These are phyloP conservation scores for Noctua janthina DNA, from an alignment of 2,888 invertebrate species.

Conservation along the genomic window DNA sequence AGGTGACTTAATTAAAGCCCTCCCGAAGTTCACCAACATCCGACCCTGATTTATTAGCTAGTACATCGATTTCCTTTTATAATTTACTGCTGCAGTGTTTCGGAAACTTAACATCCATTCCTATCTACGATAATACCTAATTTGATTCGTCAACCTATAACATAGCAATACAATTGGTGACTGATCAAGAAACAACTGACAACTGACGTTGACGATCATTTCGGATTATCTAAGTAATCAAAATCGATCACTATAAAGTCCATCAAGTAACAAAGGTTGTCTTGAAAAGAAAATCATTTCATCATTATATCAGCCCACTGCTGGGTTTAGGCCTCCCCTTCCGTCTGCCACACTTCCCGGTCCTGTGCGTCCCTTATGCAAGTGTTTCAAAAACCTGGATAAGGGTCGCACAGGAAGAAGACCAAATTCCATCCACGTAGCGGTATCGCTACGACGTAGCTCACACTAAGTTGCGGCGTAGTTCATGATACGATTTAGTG, in stretches of 20 bases:
- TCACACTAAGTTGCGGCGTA: background rate
- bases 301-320: background rate
- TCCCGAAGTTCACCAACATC: background rate
- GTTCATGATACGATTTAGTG: background rate
- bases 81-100: background rate
- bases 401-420: accelerated
- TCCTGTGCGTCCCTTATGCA: too few species aligned
- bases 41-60: constrained; percentile 8
- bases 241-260: background rate
- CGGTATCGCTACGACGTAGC: background rate
- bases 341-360: too few species aligned
- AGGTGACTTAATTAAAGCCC: background rate
- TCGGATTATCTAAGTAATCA: background rate
- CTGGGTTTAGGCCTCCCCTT: too few species aligned
- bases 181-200: background rate
- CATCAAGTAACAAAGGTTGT: background rate
- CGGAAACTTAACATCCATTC: background rate
- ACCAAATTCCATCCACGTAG: background rate
- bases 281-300: background rate
- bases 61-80: background rate
- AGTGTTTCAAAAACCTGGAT: too few species aligned
- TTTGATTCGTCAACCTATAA: background rate
- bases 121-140: background rate
- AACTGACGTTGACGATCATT: background rate
- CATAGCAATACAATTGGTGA: background rate